These are phyloP conservation scores for Hydrophis major DNA, from an alignment of 2,797 vertebrate genomes.

Conservation along the genomic window DNA sequence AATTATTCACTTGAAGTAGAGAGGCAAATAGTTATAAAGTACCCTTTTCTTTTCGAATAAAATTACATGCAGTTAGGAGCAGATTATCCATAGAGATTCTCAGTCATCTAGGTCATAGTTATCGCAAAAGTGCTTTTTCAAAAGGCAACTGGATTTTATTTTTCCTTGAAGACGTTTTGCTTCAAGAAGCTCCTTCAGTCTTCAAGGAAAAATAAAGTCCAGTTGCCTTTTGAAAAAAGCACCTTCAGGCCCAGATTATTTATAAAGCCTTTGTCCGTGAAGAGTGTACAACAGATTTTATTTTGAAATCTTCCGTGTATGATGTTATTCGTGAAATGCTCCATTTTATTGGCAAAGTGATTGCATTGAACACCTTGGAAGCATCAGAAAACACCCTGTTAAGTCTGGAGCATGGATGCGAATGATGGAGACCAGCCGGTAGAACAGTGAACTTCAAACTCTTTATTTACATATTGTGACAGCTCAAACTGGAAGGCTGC, in stretches of 20 bases:
- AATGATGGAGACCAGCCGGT: too few species aligned
- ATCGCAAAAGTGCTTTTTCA: background rate
- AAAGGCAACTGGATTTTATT: background rate
- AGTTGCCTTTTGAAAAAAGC: background rate
- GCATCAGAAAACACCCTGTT: background rate
- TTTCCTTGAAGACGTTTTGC: background rate
- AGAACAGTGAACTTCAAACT: too few species aligned
- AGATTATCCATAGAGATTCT: background rate
- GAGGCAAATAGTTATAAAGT: background rate
- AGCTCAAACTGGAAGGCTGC: too few species aligned
- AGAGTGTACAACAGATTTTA: background rate
- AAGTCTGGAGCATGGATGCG: too few species aligned
- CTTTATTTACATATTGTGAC: too few species aligned
- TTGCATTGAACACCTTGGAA: background rate
- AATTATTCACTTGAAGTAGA: background rate
- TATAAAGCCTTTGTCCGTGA: background rate
- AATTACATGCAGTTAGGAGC: background rate
- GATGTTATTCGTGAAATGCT: background rate
- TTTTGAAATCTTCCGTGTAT: background rate
- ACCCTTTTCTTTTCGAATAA: background rate
- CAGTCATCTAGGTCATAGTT: background rate
- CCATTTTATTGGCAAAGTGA: background rate
- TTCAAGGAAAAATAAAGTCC: background rate
- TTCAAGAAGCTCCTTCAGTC: background rate
- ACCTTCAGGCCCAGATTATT: background rate